phyloP scores from a whole-genome alignment of 2,113 vertebrate species.

The Myiozetetes cayanensis region DNA sequence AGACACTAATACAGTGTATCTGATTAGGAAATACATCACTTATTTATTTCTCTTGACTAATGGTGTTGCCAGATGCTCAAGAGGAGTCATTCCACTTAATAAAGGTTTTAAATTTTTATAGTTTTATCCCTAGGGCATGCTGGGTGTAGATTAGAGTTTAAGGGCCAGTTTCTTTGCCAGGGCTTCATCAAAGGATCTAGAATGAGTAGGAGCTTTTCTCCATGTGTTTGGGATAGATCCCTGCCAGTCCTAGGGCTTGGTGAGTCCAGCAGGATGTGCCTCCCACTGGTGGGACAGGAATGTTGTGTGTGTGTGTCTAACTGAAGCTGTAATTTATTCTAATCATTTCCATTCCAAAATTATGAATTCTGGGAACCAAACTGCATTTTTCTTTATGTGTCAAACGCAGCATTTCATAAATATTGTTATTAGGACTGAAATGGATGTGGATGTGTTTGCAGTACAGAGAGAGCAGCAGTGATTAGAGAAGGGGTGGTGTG shows the following conservation, averaged over 20 bases:
- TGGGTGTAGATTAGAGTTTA: background rate
- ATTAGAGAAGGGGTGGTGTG: background rate
- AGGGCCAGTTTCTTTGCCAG: background rate
- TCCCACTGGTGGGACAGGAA: background rate
- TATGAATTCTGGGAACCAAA: background rate
- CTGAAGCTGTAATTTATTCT: background rate
- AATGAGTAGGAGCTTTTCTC: background rate
- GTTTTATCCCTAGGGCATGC: background rate
- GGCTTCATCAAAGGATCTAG: background rate
- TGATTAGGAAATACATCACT: background rate
- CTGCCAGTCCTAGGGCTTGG: background rate
- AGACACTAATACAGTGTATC: background rate
- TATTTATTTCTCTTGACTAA: background rate
- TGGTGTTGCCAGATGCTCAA: background rate
- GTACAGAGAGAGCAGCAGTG: background rate
- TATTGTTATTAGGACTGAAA: background rate
- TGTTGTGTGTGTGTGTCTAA: background rate
- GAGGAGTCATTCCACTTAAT: background rate
- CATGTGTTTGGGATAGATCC: background rate
- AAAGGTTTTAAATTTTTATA: constrained; percentile 2
- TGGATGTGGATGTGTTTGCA: background rate
- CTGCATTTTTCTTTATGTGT: background rate
- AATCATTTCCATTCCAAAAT: background rate
- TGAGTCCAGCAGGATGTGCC: background rate
- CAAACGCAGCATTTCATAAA: background rate